phyloP scores from a whole-genome alignment of 2,113 vertebrate genomes.

The Ameiurus melas region DNA sequence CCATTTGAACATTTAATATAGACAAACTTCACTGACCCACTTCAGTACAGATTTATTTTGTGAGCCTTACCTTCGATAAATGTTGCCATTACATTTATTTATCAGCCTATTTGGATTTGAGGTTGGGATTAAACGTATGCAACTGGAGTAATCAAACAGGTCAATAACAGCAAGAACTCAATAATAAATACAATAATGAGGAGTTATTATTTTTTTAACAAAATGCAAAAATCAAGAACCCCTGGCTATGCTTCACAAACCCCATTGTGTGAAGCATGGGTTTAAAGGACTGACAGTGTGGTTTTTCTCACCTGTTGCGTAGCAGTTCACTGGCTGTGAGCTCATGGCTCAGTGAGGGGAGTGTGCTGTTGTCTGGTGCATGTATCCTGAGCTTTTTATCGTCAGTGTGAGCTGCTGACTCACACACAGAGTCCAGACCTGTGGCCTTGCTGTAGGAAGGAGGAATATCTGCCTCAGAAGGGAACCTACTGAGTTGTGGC shows the following conservation, averaged over 20 bases:
- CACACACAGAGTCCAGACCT: slow-evolving; percentile 80
- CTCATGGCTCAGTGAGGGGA: slow-evolving; percentile 80
- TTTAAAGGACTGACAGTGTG: not conserved
- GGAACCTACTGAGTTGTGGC: slow-evolving; percentile 11
- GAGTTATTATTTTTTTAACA: not conserved
- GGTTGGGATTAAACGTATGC: not conserved
- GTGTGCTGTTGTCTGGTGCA: slow-evolving; percentile 71
- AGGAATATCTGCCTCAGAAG: slow-evolving; percentile 71
- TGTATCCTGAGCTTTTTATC: slow-evolving; percentile 73
- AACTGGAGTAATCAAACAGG: not conserved
- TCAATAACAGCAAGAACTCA: not conserved
- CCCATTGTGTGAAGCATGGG: not conserved
- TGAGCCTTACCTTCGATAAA: not conserved
- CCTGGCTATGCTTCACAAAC: not conserved
- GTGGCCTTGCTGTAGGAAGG: slow-evolving; percentile 91
- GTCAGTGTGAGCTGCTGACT: slow-evolving; percentile 56
- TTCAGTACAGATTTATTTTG: not conserved
- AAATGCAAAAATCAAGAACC: not conserved
- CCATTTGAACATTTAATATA: not conserved
- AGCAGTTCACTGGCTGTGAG: slow-evolving; percentile 91
- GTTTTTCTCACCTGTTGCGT: slow-evolving; percentile 78
- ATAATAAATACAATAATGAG: not conserved
- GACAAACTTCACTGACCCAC: not conserved
- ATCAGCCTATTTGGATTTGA: not conserved
- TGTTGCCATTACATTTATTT: not conserved